Conservation (phyloP, 2,797 vertebrate species). For the Eulemur coronatus region DNA sequence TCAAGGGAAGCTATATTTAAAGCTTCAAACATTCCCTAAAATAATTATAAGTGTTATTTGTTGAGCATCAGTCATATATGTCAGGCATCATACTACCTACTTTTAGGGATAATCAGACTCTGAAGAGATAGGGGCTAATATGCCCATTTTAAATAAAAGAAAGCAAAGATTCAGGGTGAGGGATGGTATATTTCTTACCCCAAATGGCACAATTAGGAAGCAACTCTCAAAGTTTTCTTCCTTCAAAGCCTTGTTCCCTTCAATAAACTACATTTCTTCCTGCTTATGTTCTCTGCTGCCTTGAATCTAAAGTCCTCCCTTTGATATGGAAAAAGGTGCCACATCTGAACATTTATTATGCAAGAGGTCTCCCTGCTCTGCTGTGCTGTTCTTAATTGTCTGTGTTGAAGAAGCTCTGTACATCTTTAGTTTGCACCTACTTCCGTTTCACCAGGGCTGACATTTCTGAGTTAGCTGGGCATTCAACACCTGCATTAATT, state of each 20-base stretch:
- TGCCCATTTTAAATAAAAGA: not conserved
- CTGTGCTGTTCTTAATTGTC: not conserved
- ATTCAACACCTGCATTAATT: not conserved
- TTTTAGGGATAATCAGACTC: not conserved
- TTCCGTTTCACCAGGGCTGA: not conserved
- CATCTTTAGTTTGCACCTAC: not conserved
- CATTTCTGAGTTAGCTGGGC: not conserved
- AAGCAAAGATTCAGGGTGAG: not conserved
- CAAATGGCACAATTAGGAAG: not conserved
- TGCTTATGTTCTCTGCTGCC: not conserved
- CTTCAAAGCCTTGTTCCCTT: not conserved
- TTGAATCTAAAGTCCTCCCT: not conserved
- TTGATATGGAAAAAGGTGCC: not conserved
- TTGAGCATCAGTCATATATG: not conserved
- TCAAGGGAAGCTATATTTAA: not conserved
- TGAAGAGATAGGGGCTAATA: not conserved
- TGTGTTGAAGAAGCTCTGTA: not conserved
- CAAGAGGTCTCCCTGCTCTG: not conserved
- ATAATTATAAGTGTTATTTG: not conserved
- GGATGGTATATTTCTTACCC: not conserved
- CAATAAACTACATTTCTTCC: not conserved
- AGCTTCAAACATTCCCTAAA: not conserved
- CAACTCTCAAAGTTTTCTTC: not conserved
- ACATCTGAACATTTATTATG: not conserved
- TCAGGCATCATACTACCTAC: not conserved